These are phyloP conservation scores for Rhingia rostrata DNA, from an alignment of 2,888 invertebrate genomes.

Conservation along the genomic window DNA sequence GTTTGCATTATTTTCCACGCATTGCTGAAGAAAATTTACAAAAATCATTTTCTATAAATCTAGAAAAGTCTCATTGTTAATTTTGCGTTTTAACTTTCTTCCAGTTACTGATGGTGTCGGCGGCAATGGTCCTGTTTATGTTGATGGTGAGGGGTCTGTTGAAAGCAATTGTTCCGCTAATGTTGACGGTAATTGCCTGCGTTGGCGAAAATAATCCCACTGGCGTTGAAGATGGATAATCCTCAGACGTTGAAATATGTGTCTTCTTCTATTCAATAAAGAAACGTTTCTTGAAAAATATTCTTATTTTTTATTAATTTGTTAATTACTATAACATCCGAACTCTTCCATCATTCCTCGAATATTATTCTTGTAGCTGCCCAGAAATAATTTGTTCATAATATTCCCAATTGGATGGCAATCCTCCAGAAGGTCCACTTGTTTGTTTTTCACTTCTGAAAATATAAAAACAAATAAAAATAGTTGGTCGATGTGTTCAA, in stretches of 20 bases:
- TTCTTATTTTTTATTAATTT: not conserved
- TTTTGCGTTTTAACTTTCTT: constrained; percentile 22
- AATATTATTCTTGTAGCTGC: constrained; percentile 6
- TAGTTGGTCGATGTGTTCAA: too few relatives aligned
- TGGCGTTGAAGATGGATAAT: constrained; percentile 14
- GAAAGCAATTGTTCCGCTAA: not conserved
- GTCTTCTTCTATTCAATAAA: constrained; percentile 21
- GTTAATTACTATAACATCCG: constrained; percentile 10
- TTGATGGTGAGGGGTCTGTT: too few relatives aligned
- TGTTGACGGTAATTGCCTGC: constrained; percentile 26
- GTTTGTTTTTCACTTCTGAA: too few relatives aligned
- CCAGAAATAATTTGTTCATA: constrained; percentile 3
- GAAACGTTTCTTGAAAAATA: constrained; percentile 8
- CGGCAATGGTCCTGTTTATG: constrained; percentile 4
- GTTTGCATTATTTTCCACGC: constrained; percentile 26
- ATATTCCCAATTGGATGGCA: constrained; percentile 9
- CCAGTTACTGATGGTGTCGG: constrained; percentile 16
- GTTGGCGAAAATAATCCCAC: too few relatives aligned
- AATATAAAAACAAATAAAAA: too few relatives aligned
- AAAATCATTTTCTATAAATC: constrained; percentile 19
- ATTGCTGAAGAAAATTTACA: constrained; percentile 4
- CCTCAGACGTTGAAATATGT: constrained; percentile 10
- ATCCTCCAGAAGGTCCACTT: too few relatives aligned
- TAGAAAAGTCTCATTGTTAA: constrained; percentile 8
- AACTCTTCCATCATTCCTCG: constrained; percentile 13